A percentile compares a stretch with the other conserved stretches of the same genome.
These are phyloP conservation scores for Meriones psammophilus DNA, from an alignment of 2,797 vertebrate species.

Conservation along the genomic window DNA sequence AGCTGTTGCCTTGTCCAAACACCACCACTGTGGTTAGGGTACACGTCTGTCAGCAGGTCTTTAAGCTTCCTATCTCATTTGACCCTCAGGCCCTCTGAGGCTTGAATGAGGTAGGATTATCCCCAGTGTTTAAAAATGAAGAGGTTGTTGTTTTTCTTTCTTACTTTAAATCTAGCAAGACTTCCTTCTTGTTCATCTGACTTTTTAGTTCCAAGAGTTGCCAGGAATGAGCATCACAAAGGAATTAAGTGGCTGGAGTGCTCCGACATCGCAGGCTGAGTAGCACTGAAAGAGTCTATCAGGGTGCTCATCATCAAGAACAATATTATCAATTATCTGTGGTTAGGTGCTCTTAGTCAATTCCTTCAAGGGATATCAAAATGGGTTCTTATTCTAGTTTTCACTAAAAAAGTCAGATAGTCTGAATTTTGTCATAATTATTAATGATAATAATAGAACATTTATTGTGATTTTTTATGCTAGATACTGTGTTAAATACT, in stretches of 20 bases:
- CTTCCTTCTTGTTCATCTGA: not conserved
- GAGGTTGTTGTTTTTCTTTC: not conserved
- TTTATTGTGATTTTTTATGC: slow-evolving; percentile 34
- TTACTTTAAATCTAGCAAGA: slow-evolving; percentile 41
- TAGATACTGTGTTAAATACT: slow-evolving; percentile 44
- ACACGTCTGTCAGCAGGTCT: not conserved
- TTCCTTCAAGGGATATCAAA: slow-evolving; percentile 46
- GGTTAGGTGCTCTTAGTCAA: not conserved
- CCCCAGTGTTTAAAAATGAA: slow-evolving; percentile 44
- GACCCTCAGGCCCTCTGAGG: not conserved
- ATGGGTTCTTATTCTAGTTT: slow-evolving; percentile 51
- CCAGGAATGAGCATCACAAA: not conserved
- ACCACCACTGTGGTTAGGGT: not conserved
- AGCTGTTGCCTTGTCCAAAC: not conserved
- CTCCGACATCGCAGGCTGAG: not conserved
- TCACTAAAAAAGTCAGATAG: not conserved
- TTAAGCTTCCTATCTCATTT: not conserved
- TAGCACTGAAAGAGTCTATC: not conserved
- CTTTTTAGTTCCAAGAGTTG: slow-evolving; percentile 6
- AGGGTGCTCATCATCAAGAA: not conserved
- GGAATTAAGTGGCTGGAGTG: not conserved
- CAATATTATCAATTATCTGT: slow-evolving; percentile 21
- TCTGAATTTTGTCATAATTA: slow-evolving; percentile 40
- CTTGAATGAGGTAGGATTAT: not conserved
- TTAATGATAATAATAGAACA: slow-evolving; percentile 45